Percentiles rank a stretch among this genome's conserved stretches.
These are phyloP conservation scores for Chaenodraco wilsoni DNA, from an alignment of 2,797 vertebrate species.

Conservation along the genomic window DNA sequence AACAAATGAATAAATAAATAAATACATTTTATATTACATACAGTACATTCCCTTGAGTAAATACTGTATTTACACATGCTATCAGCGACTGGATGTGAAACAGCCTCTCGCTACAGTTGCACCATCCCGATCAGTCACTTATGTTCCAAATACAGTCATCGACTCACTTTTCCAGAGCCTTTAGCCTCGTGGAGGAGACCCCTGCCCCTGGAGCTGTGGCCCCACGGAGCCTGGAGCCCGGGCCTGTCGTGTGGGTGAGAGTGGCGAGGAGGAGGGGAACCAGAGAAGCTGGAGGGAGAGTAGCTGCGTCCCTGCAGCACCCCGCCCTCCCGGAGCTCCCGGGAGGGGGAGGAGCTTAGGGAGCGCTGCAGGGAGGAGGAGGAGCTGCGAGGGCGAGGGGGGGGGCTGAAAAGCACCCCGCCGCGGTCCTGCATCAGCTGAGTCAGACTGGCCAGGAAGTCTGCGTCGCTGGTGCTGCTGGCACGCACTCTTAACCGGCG, in stretches of 20 bases:
- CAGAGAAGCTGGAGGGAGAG: conserved; percentile 91
- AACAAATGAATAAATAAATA: conserved; percentile 84
- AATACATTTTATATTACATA: conserved; percentile 85
- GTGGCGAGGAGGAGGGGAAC: conserved; percentile 91
- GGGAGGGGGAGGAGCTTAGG: conserved; percentile 93
- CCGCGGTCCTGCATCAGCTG: conserved; percentile 93
- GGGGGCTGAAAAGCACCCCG: conserved; percentile 90
- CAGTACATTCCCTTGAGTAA: conserved; percentile 86
- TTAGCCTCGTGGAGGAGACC: conserved; percentile 83
- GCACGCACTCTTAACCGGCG: conserved; percentile 93
- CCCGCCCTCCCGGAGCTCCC: conserved; percentile 86
- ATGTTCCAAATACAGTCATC: conserved; percentile 73
- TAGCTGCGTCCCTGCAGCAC: conserved; percentile 87
- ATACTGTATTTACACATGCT: conserved; percentile 85
- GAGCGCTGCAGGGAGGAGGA: conserved; percentile 94
- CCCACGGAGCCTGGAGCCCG: conserved; percentile 80
- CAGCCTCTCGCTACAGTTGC: conserved; percentile 53
- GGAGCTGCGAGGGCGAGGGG: conserved; percentile 90
- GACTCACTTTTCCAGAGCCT: conserved; percentile 89
- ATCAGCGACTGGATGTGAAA: conserved; percentile 56
- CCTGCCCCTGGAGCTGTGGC: conserved; percentile 80
- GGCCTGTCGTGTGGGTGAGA: conserved; percentile 71
- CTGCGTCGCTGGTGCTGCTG: conserved; percentile 94
- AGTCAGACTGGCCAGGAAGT: conserved; percentile 94
- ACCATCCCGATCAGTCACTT: conserved; percentile 38